These are phyloP conservation scores for Ladona fulva DNA, from an alignment of 1,140 invertebrate genomes.

Conservation along the genomic window DNA sequence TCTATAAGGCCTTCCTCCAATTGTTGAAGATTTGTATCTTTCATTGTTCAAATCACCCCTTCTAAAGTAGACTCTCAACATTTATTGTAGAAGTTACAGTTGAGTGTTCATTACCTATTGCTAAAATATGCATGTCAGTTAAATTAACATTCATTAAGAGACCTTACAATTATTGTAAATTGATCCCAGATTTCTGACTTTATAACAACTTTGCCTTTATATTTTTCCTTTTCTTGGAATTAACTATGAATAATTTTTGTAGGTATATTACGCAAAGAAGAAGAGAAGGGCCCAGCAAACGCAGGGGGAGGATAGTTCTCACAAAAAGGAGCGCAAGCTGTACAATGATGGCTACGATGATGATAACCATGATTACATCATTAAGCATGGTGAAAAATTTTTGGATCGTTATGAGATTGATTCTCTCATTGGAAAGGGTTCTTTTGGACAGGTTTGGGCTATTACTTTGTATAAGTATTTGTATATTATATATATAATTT, in stretches of 20 bases:
- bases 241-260: slow-evolving; percentile 28
- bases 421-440: slow-evolving; percentile 95
- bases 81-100: too few species aligned
- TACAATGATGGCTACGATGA: slow-evolving; percentile 99
- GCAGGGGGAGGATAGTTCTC: slow-evolving; percentile 82
- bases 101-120: too few species aligned
- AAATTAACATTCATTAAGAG: too few species aligned
- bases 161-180: too few species aligned
- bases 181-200: background rate
- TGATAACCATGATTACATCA: slow-evolving; percentile 99
- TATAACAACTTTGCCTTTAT: background rate
- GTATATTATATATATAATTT: background rate
- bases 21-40: too few species aligned
- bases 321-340: slow-evolving; percentile 87
- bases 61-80: too few species aligned
- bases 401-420: slow-evolving; percentile 98
- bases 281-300: slow-evolving; percentile 88
- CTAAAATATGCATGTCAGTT: too few species aligned
- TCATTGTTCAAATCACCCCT: too few species aligned
- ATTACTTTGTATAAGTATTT: background rate
- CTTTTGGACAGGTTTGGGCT: slow-evolving; percentile 76
- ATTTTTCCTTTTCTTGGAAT: background rate
- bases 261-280: slow-evolving; percentile 99
- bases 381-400: slow-evolving; percentile 98
- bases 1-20: too few species aligned